Evolutionary conservation across 2,113 vertebrate species (phyloP), one percentile per base, ranked within the genome.

Genomic region (Typhlomys cinereus): DNA sequence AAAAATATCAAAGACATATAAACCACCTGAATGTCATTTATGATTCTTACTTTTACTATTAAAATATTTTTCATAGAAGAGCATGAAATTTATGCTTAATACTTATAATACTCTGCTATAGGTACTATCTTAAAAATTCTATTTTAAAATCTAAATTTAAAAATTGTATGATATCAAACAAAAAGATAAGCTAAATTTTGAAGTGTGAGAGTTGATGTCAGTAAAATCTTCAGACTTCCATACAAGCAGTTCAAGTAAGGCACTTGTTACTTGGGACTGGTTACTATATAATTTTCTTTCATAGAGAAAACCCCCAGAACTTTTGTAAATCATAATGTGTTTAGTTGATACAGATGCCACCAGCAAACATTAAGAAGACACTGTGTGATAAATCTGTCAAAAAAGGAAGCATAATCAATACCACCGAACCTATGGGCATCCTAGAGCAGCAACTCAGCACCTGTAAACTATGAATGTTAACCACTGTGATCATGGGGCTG

Each of bases 1-100:
- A 78, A 71, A 92, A 52, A 11, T 85, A 17, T 46, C 50, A 13
- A 29, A 75, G 82, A 86, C 66, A 82, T 75, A 44, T 73, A 62
- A 57, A 31, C 25, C 7, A 81, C 61, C 31, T 50, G 14, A 61
- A 67, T 75, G 20, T 76, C 48, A 91, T 57, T 31, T 81, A 54
- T 50, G 34, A 54, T 75, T 50, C 34, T 83, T 69, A 78, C 25
- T 74, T 91, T 52, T 13, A n/a, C 25, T 62, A 7, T 46, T 74
- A 81, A 90, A 89, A 69, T 70, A 75, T 12, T 48, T 50, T 46
- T 6, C 52, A 76, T 9, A n/a, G 11, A 29, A 83, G 34, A 88
- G 20, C 41, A 41, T 29, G 88, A 88, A 71, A 41, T 7, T 4
- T 39, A 57, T 34, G 70, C 73, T 66, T 80, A 50, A 36, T 41